Percentiles rank a stretch among this genome's conserved stretches.
Evolutionary conservation across 2,888 invertebrate species (phyloP).

Genomic region (Pyrgus malvae): DNA sequence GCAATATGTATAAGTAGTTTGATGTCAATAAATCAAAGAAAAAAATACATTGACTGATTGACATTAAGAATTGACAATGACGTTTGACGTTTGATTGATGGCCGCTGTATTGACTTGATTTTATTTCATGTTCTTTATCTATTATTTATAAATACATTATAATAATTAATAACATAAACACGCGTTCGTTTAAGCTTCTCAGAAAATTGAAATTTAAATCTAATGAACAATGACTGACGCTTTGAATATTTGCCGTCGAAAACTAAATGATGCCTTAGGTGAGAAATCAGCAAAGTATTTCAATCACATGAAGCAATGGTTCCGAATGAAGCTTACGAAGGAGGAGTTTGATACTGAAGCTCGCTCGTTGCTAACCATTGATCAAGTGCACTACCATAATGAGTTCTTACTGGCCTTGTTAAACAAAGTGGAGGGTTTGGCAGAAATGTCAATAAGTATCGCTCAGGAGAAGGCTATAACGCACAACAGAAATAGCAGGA

Average conservation of each 20-base stretch:
- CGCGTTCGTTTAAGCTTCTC: not conserved
- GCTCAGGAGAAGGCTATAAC: constrained; percentile 68
- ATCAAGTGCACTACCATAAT: constrained; percentile 92
- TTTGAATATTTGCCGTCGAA: constrained; percentile 83
- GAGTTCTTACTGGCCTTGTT: constrained; percentile 90
- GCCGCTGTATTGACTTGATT: too few relatives aligned
- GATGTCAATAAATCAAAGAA: too few relatives aligned
- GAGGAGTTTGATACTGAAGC: constrained; percentile 92
- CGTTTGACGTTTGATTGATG: too few relatives aligned
- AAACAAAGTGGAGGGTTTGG: constrained; percentile 85
- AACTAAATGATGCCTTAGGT: constrained; percentile 83
- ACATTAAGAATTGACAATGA: too few relatives aligned
- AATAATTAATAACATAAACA: too few relatives aligned
- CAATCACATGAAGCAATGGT: constrained; percentile 88
- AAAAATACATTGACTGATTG: too few relatives aligned
- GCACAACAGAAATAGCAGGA: constrained; percentile 68
- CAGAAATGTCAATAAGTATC: constrained; percentile 68
- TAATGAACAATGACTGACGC: constrained; percentile 55
- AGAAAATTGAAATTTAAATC: not conserved
- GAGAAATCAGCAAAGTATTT: constrained; percentile 88
- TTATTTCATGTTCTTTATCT: too few relatives aligned
- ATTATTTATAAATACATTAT: too few relatives aligned
- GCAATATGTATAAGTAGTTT: too few relatives aligned
- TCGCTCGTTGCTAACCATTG: constrained; percentile 85
- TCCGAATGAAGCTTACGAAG: constrained; percentile 87